Evolutionary conservation across 1,140 invertebrate genomes (phyloP).

Genomic region (Plutomurus gul): DNA sequence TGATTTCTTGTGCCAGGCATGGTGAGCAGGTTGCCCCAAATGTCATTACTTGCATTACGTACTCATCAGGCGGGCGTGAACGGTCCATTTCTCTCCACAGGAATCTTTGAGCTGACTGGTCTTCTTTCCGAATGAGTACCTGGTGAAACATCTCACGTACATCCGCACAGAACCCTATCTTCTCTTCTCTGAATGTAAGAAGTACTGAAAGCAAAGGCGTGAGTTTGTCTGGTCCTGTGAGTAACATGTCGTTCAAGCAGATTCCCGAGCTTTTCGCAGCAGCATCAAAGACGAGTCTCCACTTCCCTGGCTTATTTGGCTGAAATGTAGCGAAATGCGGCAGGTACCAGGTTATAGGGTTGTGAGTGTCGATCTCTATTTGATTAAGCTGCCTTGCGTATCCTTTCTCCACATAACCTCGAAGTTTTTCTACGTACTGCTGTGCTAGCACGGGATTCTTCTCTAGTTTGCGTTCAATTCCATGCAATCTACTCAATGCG

Average conservation of each 20-base stretch:
- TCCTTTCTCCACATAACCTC: conserved; percentile 2
- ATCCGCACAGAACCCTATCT: conserved; percentile 33
- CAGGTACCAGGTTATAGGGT: conserved; percentile 42
- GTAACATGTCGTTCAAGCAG: conserved; percentile 25
- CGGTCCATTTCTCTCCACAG: conserved; percentile 2
- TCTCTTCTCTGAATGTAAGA: not conserved
- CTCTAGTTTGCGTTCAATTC: not conserved
- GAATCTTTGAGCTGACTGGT: conserved; percentile 29
- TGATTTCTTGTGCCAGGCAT: too few relatives aligned
- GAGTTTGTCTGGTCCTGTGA: conserved; percentile 39
- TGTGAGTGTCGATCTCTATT: not conserved
- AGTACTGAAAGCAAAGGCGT: conserved; percentile 22
- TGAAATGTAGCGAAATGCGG: conserved; percentile 53
- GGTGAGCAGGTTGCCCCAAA: too few relatives aligned
- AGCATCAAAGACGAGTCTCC: conserved; percentile 56
- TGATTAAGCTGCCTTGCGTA: not conserved
- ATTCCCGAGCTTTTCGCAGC: conserved; percentile 42
- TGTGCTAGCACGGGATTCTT: not conserved
- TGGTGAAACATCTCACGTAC: conserved; percentile 51
- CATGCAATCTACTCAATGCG: not conserved
- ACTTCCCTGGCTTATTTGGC: conserved; percentile 50
- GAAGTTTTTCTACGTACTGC: not conserved
- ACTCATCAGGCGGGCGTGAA: not conserved
- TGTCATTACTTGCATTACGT: conserved; percentile 35
- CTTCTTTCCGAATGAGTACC: conserved; percentile 11